These are phyloP conservation scores for Rhizoglyphus robini DNA, from an alignment of 1,140 invertebrate genomes.

Conservation along the genomic window DNA sequence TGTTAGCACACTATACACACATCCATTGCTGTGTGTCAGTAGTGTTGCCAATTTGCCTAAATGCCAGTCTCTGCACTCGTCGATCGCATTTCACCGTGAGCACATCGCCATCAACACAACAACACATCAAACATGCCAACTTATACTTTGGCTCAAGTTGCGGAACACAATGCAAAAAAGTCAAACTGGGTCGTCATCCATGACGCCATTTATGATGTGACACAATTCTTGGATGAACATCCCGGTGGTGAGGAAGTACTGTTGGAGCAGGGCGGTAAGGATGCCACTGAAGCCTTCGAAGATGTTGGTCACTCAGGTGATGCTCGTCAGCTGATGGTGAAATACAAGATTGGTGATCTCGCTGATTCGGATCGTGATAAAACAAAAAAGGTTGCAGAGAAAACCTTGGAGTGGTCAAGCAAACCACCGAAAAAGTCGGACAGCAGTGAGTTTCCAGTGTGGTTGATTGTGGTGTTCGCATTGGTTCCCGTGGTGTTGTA, in stretches of 20 bases:
- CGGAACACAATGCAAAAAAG: conserved; percentile 38
- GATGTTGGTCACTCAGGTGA: conserved; percentile 95
- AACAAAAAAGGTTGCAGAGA: background rate
- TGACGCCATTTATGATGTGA: conserved; percentile 47
- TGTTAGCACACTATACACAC: too few relatives aligned
- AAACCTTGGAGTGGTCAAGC: too few relatives aligned
- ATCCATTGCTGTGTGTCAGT: too few relatives aligned
- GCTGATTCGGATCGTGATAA: conserved; percentile 12
- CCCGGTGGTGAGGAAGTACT: conserved; percentile 94
- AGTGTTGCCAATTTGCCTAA: too few relatives aligned
- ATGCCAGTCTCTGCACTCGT: too few relatives aligned
- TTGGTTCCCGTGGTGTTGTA: too few relatives aligned
- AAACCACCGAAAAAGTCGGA: too few relatives aligned
- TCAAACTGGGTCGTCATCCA: conserved; percentile 45
- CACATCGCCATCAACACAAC: too few relatives aligned
- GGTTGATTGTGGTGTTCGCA: too few relatives aligned
- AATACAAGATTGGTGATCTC: conserved; percentile 80
- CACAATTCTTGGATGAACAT: conserved; percentile 59
- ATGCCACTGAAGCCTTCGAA: conserved; percentile 29
- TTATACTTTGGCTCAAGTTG: conserved; percentile 36
- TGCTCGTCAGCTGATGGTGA: conserved; percentile 78
- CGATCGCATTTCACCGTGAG: too few relatives aligned
- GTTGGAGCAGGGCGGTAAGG: conserved; percentile 63
- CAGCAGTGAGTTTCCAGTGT: too few relatives aligned
- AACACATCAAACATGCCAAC: too few relatives aligned